These are phyloP conservation scores for Triplophysa tibetana DNA, from an alignment of 2,113 vertebrate species.

Conservation along the genomic window DNA sequence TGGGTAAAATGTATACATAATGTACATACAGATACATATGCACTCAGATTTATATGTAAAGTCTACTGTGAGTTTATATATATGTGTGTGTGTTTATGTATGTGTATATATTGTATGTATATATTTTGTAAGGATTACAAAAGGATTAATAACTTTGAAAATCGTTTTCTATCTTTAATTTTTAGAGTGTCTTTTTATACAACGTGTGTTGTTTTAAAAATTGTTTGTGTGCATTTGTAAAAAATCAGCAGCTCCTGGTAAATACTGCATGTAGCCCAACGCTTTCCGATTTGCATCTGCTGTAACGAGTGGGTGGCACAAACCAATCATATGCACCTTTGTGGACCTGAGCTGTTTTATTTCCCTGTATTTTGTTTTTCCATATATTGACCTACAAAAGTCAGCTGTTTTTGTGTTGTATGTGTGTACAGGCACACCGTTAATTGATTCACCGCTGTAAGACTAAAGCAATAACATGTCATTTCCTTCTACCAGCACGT, in stretches of 20 bases:
- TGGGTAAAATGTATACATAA: slow-evolving; percentile 65
- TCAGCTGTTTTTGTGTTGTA: background rate
- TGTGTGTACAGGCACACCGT: background rate
- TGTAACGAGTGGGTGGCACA: background rate
- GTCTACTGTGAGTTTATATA: slow-evolving; percentile 44
- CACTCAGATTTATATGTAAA: slow-evolving; percentile 62
- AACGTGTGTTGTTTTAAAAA: slow-evolving; percentile 1
- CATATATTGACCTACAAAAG: background rate
- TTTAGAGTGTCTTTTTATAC: slow-evolving; percentile 42
- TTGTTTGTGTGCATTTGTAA: background rate
- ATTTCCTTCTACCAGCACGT: background rate
- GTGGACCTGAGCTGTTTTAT: background rate
- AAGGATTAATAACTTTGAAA: slow-evolving; percentile 55
- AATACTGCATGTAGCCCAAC: slow-evolving; percentile 1
- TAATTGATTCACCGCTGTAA: slow-evolving; percentile 24
- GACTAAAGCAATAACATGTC: slow-evolving; percentile 27
- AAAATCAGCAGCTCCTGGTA: background rate
- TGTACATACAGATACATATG: slow-evolving; percentile 68
- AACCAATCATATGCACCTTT: slow-evolving; percentile 17
- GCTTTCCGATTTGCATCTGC: background rate
- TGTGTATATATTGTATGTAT: slow-evolving; percentile 73
- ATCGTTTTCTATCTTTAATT: slow-evolving; percentile 48
- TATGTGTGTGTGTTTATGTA: slow-evolving; percentile 66
- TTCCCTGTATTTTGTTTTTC: background rate
- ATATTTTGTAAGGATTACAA: slow-evolving; percentile 69